A percentile compares a stretch with the other conserved stretches of the same genome.
Evolutionary conservation across 2,888 invertebrate species (phyloP).

Genomic region (Dicycla oo): DNA sequence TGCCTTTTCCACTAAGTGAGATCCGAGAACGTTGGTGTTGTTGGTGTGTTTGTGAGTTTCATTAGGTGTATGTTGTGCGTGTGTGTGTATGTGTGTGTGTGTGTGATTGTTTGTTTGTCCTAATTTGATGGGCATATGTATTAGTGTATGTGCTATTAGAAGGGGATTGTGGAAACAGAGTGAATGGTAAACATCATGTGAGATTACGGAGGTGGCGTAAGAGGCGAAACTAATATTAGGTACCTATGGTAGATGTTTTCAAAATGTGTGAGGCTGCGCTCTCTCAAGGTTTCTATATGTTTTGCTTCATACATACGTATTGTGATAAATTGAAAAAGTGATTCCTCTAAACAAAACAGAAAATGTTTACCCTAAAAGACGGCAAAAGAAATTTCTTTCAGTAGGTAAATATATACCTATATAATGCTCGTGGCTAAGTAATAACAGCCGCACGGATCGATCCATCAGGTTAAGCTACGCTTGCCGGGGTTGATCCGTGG

Average conservation of each 20-base stretch:
- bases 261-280: not conserved
- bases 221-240: not conserved
- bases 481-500: no score
- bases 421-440: no score
- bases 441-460: no score
- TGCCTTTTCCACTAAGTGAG: conserved; percentile 35
- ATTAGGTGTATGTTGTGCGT: conserved; percentile 13
- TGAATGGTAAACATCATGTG: not conserved
- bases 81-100: not conserved
- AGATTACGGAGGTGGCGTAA: not conserved
- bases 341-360: no score
- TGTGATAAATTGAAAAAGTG: no score
- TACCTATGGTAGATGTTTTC: not conserved
- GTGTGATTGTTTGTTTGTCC: conserved; percentile 25
- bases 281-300: no score
- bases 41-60: not conserved
- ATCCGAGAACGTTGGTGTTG: not conserved
- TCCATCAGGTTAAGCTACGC: no score
- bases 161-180: not conserved
- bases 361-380: no score
- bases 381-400: no score
- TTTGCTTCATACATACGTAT: no score
- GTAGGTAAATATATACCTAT: no score
- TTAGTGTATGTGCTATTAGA: not conserved
- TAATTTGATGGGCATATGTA: conserved; percentile 34